A percentile compares a stretch with the other conserved stretches of the same genome.
phyloP scores from a whole-genome alignment of 92 coral and sea anemone species.

The Zoanthus sansibaricus region DNA sequence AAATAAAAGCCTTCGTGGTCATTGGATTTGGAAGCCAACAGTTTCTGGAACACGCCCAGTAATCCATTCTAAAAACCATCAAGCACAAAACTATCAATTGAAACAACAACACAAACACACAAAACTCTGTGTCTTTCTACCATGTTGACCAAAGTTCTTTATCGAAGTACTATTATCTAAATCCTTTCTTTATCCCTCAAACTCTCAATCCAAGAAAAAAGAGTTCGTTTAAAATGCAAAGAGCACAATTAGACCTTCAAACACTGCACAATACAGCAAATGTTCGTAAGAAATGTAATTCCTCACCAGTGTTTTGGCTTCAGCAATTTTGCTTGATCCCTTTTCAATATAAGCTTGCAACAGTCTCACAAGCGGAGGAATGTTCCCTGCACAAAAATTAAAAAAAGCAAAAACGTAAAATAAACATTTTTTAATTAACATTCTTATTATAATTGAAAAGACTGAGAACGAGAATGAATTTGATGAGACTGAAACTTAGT shows the following conservation, averaged over 20 bases:
- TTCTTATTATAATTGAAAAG: neutral
- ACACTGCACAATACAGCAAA: neutral
- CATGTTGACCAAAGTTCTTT: too few species aligned
- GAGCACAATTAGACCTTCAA: neutral
- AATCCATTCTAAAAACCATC: constrained; percentile 72
- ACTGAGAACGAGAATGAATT: too few species aligned
- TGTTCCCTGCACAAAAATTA: constrained; percentile 71
- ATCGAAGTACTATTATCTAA: too few species aligned
- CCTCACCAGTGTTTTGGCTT: constrained; percentile 81
- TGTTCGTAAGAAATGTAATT: neutral
- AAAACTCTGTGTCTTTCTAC: too few species aligned
- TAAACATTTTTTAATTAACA: neutral
- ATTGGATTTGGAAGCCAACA: constrained; percentile 93
- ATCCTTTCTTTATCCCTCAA: too few species aligned
- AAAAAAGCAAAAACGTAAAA: neutral
- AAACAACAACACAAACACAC: too few species aligned
- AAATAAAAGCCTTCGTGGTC: constrained; percentile 98
- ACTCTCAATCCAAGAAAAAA: too few species aligned
- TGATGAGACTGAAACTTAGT: too few species aligned
- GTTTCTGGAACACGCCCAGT: constrained; percentile 95
- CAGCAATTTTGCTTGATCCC: constrained; percentile 80
- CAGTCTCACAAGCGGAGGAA: constrained; percentile 94
- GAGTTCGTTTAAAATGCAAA: neutral
- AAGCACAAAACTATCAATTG: neutral
- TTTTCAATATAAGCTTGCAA: constrained; percentile 94